Evolutionary conservation across 2,888 invertebrate species (phyloP).

Genomic region (Himalopsyche kuldschensis): DNA sequence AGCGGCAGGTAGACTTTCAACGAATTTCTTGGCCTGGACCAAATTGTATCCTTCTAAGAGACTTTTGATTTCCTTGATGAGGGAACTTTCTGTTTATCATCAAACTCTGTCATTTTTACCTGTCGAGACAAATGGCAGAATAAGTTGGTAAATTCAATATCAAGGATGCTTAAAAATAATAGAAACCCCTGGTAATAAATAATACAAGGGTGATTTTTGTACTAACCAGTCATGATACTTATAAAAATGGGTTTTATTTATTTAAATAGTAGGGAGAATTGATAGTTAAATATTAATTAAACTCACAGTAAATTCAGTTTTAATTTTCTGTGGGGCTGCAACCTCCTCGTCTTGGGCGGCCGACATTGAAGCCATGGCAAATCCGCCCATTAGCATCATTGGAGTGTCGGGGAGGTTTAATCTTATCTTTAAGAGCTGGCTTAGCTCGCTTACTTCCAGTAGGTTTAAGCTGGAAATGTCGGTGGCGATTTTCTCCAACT

Average conservation of each 20-base stretch:
- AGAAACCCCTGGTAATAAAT: neutral
- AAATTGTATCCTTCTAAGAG: constrained; percentile 93
- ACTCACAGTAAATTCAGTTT: constrained; percentile 71
- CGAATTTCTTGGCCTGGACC: constrained; percentile 98
- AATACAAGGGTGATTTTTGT: neutral
- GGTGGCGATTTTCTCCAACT: constrained; percentile 82
- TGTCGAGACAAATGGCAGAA: constrained; percentile 45
- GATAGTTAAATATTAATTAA: neutral
- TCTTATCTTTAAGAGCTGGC: constrained; percentile 81
- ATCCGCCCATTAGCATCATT: constrained; percentile 78
- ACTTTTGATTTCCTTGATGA: constrained; percentile 95
- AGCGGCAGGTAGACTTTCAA: constrained; percentile 88
- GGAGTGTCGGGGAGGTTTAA: constrained; percentile 92
- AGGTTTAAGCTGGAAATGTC: constrained; percentile 87
- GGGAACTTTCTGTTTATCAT: constrained; percentile 93
- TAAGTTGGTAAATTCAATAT: constrained; percentile 43
- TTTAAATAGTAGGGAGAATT: too few relatives aligned
- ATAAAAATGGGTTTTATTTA: too few relatives aligned
- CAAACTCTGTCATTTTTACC: constrained; percentile 88
- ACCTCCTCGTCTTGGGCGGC: constrained; percentile 70
- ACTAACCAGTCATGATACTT: too few relatives aligned
- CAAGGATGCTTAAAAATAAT: constrained; percentile 62
- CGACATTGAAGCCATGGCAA: constrained; percentile 59
- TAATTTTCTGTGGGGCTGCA: constrained; percentile 69
- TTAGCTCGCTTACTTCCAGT: constrained; percentile 93